Base-by-base conservation (phyloP, 1,140 invertebrate genomes). In the Zaprionus lachaisei region DNA sequence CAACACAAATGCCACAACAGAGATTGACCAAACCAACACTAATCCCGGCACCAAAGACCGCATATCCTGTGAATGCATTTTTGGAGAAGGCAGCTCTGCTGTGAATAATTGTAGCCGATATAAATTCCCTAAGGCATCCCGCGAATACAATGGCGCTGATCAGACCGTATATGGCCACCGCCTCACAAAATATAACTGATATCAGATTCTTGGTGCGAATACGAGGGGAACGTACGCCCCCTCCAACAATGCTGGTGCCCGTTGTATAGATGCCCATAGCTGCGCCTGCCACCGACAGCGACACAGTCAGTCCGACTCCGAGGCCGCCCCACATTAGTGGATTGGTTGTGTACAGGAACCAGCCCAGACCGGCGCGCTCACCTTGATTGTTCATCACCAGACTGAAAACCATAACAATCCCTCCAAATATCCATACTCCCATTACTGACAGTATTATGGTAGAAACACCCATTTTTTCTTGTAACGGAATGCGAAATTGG, bases 131-230 rank as follows among this genome's bases (percentile, higher is more conserved):
- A 58, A 98, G 93, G 85, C 95, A 94, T 72, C 97, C 97, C 34
- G 97, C 97, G 31, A 99, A 95, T 24, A 99, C 97, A 92, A 99
- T 99, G n/a, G 98, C 98, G 89, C 98, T 98, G 91, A 99, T 99
- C 15, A 99, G 95, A 4, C 98, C 98, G 93, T 99, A 99, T 93
- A 99, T 99, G 60, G 98, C 98, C 0, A 99, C 98, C 79, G 98
- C 98, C 94, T 99, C 98, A 93, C 98, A 99, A 94, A 99, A 99
- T 93, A 99, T 99, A 84, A 99, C 98, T 47, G 98, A 99, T 80
- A 99, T 99, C 71, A 99, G 95, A 94, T 99, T 99, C 94, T 99
- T 99, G 24, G 99, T 99, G 93, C 99, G 98, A 92, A 99, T 99
- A 75, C 99, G 94, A 0, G 99, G 99, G 11, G 99, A 97, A 94